These are phyloP conservation scores for Condylostylus longicornis DNA, from an alignment of 1,140 invertebrate genomes.

Conservation along the genomic window DNA sequence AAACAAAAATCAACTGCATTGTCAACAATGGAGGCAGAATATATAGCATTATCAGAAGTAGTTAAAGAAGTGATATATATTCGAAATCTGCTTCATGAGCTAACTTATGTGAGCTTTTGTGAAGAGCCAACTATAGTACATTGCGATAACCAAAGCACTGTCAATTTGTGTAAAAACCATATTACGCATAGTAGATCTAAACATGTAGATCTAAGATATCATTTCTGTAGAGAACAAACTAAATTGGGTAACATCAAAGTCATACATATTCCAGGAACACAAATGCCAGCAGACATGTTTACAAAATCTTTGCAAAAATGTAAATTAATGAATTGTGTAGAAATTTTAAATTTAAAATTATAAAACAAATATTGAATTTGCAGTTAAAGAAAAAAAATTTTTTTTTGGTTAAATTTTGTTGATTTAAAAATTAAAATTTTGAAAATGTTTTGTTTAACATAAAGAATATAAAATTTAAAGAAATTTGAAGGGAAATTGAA, in stretches of 20 bases:
- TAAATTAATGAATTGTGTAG: no score
- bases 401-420: no score
- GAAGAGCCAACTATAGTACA: slow-evolving; percentile 1
- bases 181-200: slow-evolving; percentile 6
- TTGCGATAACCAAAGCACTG: slow-evolving; percentile 8
- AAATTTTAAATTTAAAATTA: no score
- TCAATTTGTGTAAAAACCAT: slow-evolving; percentile 2
- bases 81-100: no score
- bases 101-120: no score
- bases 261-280: slow-evolving; percentile 8
- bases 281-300: slow-evolving; percentile 8
- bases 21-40: slow-evolving; percentile 35
- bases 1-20: slow-evolving; percentile 32
- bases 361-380: no score
- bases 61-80: slow-evolving; percentile 28
- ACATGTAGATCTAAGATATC: slow-evolving; percentile 7
- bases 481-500: no score
- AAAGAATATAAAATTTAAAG: no score
- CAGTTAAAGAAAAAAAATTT: no score
- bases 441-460: no score
- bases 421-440: no score
- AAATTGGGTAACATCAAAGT: slow-evolving; percentile 8
- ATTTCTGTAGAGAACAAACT: slow-evolving; percentile 8
- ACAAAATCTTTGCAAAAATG: no score
- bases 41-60: slow-evolving; percentile 27